Base-by-base conservation (phyloP, 2,113 vertebrate genomes). In the Pedionomus torquatus region DNA sequence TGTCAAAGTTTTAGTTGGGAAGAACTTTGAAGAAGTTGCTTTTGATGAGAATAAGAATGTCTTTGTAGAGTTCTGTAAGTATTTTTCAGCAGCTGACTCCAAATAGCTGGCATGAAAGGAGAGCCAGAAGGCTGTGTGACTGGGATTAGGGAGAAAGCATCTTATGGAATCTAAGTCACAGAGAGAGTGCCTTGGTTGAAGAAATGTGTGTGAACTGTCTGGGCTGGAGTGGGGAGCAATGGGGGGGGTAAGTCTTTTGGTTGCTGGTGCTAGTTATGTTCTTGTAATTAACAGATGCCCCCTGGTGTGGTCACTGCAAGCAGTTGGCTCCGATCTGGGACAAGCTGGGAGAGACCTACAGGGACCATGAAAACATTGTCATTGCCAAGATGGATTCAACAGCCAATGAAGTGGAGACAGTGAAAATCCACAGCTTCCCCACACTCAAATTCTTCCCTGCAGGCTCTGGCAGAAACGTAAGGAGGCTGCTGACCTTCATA, bases 271-370 rank as follows among this genome's bases (percentile, higher is more conserved):
- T 39, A 91, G 4, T 26, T 37, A 2, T 89, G 30, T 74, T 4
- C 31, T 41, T 93, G 37, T 89, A 13, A 76, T 93, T 71, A 75
- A 35, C 96, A 99, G 99, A 99, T 96, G 99, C 99, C 41, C 99
- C 99, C 1, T 99, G 99, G 99, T 99, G 99, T 44, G 99, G 99
- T 81, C 99, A 99, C 98, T 99, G 99, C 97, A 99, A 99, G 95
- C 99, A 99, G 97, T 97, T 99, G 95, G 98, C 99, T 44, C 99
- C 99, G 13, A 99, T 99, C 95, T 99, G 99, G 99, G 99, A 99
- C 71, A 99, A 99, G 89, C 97, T 99, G 85, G 99, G 99, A 44
- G 99, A 99, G 97, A 98, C 98, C 31, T 99, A 98, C 89, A 98
- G 98, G 96, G 98, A 99, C 97, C 98, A 98, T 0, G 94, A 98